A percentile compares a stretch with the other conserved stretches of the same genome.
Evolutionary conservation across 2,797 vertebrate species (phyloP).

Genomic region (Calcarius lapponicus): DNA sequence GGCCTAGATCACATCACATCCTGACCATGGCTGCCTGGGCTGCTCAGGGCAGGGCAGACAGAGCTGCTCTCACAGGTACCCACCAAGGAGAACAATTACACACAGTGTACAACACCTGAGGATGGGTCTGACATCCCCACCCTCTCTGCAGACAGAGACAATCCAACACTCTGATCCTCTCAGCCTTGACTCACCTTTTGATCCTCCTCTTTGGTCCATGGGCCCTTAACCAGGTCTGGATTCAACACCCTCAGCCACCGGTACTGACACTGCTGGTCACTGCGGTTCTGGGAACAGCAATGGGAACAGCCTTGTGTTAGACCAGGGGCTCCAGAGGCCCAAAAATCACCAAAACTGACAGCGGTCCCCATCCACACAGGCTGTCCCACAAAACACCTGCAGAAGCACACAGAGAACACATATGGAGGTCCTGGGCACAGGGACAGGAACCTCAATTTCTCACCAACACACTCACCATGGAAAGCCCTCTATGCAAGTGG

Average conservation of each 20-base stretch:
- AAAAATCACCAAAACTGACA: background rate
- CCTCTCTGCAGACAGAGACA: background rate
- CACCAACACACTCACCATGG: background rate
- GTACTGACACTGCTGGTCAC: slow-evolving; percentile 95
- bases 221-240: slow-evolving; percentile 94
- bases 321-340: background rate
- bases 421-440: background rate
- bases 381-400: background rate
- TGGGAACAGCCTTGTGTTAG: background rate
- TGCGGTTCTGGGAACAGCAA: slow-evolving; percentile 81
- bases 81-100: background rate
- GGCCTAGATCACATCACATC: background rate
- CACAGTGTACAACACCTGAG: background rate
- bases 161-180: background rate
- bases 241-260: slow-evolving; percentile 95
- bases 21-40: background rate
- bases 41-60: background rate
- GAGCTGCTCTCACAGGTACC: background rate
- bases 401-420: background rate
- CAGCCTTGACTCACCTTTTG: slow-evolving; percentile 83
- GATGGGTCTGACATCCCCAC: background rate
- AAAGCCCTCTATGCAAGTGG: background rate
- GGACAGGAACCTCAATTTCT: background rate
- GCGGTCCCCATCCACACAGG: background rate
- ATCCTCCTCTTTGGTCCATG: slow-evolving; percentile 98